Conservation (phyloP, 2,797 vertebrate species). For the Alectoris magna region DNA sequence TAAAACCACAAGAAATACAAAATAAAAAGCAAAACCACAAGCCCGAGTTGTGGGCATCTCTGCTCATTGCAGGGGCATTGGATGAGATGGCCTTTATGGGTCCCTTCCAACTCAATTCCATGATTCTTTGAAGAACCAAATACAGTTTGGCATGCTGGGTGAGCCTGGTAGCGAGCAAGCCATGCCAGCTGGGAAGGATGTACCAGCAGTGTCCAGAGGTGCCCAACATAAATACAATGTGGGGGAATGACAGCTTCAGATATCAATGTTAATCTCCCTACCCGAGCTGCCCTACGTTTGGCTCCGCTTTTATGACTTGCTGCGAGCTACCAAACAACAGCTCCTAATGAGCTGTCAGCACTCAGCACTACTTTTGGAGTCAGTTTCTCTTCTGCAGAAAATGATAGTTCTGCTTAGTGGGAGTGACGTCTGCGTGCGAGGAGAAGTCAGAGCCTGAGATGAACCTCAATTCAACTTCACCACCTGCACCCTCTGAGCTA, state of each 20-base stretch:
- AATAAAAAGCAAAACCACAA: too few relatives aligned
- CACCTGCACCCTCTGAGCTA: neutral
- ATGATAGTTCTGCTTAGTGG: rapidly evolving
- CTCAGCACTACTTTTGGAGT: neutral
- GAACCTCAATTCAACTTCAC: neutral
- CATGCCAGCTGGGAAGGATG: neutral
- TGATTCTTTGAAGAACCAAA: neutral
- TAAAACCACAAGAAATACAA: neutral
- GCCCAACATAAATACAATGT: neutral
- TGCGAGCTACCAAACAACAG: neutral
- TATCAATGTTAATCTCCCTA: neutral
- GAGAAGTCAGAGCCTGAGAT: neutral
- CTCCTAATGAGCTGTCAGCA: neutral
- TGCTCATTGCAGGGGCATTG: too few relatives aligned
- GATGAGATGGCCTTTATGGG: too few relatives aligned
- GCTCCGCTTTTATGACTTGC: neutral
- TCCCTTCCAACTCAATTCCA: too few relatives aligned
- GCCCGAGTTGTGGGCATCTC: too few relatives aligned
- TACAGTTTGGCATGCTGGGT: neutral
- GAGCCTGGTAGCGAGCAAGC: neutral
- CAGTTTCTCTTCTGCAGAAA: neutral
- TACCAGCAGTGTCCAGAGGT: rapidly evolving
- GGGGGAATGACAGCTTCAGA: neutral
- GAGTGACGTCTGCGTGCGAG: neutral
- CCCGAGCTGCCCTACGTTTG: neutral